Evolutionary conservation across 2,888 invertebrate genomes (phyloP).

Genomic region (Cyaniris semiargus): DNA sequence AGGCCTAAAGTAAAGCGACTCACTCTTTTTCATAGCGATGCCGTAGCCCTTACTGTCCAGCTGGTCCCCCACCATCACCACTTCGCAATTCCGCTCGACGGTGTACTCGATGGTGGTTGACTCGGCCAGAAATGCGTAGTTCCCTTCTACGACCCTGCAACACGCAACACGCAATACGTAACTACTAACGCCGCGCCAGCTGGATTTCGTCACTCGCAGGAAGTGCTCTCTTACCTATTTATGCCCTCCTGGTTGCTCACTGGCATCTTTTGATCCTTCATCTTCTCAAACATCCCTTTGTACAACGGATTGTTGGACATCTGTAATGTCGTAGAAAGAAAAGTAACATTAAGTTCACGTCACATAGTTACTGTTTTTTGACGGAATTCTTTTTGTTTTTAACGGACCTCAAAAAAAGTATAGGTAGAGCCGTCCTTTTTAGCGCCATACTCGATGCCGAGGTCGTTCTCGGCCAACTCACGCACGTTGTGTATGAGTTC

Average conservation of each 20-base stretch:
- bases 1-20: slow-evolving; percentile 39
- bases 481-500: slow-evolving; percentile 87
- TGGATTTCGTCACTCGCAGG: background rate
- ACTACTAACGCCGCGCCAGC: background rate
- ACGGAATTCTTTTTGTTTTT: background rate
- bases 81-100: slow-evolving; percentile 86
- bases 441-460: slow-evolving; percentile 92
- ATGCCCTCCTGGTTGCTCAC: slow-evolving; percentile 83
- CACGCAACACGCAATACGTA: slow-evolving; percentile 5
- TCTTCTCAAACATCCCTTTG: slow-evolving; percentile 87
- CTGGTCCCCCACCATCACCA: slow-evolving; percentile 85
- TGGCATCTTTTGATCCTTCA: slow-evolving; percentile 82
- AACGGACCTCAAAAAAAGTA: slow-evolving; percentile 89
- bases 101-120: slow-evolving; percentile 93
- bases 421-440: slow-evolving; percentile 92
- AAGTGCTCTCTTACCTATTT: slow-evolving; percentile 56
- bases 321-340: slow-evolving; percentile 63
- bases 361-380: background rate
- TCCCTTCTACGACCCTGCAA: slow-evolving; percentile 50
- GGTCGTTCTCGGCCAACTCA: slow-evolving; percentile 88
- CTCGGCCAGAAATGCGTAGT: slow-evolving; percentile 94
- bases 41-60: slow-evolving; percentile 93
- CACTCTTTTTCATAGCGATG: slow-evolving; percentile 90
- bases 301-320: slow-evolving; percentile 87
- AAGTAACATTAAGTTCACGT: background rate